These are phyloP conservation scores for Lathamus discolor DNA, from an alignment of 2,113 vertebrate species.

Conservation along the genomic window DNA sequence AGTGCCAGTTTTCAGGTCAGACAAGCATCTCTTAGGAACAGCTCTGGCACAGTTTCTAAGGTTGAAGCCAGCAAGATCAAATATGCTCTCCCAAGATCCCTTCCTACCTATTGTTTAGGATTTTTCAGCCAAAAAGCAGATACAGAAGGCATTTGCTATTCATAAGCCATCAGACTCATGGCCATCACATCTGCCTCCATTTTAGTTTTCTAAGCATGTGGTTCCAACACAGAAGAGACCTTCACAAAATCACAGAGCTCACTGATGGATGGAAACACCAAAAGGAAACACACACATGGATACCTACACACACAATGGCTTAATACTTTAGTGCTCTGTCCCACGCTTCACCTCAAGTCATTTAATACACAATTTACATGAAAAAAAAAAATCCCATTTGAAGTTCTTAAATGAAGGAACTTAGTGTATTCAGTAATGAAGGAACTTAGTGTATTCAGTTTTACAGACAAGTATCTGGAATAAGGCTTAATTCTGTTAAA, in stretches of 20 bases:
- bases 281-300: background rate
- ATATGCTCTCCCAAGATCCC: background rate
- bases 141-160: background rate
- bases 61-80: background rate
- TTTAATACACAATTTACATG: background rate
- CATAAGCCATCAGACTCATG: background rate
- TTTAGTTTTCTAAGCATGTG: background rate
- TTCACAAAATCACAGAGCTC: background rate
- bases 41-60: background rate
- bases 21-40: background rate
- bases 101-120: background rate
- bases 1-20: background rate
- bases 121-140: background rate
- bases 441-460: background rate
- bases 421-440: background rate
- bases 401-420: background rate
- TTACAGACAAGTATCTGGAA: background rate
- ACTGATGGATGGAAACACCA: background rate
- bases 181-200: background rate
- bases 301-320: background rate
- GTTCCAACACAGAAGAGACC: background rate
- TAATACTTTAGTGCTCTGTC: background rate
- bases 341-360: background rate
- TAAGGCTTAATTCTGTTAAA: background rate
- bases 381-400: background rate